phyloP scores from a whole-genome alignment of 30 jellyfish, hydroid and myxozoan species.

The Cassiopea andromeda region DNA sequence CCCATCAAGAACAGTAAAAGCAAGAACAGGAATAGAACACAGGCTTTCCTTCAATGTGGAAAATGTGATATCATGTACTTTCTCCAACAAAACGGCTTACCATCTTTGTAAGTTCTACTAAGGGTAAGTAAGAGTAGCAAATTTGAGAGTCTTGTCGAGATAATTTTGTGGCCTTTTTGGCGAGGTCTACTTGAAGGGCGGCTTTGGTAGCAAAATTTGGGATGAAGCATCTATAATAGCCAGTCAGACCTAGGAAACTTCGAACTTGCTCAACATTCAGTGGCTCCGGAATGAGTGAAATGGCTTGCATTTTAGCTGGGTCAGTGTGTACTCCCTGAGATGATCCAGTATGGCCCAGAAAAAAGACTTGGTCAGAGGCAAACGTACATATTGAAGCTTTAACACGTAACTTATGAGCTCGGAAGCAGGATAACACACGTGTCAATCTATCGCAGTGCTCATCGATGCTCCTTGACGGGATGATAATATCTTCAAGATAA shows the following conservation, averaged over 20 bases:
- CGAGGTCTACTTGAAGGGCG: conserved; percentile 10
- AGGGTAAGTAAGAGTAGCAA: too few species aligned
- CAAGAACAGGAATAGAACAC: conserved; percentile 38
- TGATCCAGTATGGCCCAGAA: conserved; percentile 37
- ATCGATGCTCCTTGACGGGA: conserved; percentile 12
- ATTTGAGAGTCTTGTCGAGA: neutral
- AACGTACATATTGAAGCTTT: conserved; percentile 49
- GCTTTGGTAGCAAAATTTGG: conserved; percentile 45
- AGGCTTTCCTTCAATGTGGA: neutral
- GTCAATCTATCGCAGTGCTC: conserved; percentile 28
- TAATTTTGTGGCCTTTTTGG: conserved; percentile 1
- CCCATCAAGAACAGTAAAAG: conserved; percentile 24
- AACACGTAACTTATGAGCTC: conserved; percentile 26
- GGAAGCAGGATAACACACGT: conserved; percentile 11
- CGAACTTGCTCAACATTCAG: conserved; percentile 20
- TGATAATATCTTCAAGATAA: conserved; percentile 64
- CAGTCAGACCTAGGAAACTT: conserved; percentile 51
- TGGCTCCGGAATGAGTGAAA: conserved; percentile 13
- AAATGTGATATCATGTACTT: neutral
- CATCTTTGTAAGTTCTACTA: conserved; percentile 21
- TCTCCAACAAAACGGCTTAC: conserved; percentile 12
- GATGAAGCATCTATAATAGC: conserved; percentile 50
- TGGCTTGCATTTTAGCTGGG: conserved; percentile 46
- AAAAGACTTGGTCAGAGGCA: conserved; percentile 25
- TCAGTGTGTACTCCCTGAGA: conserved; percentile 33